Base-by-base conservation (phyloP, 2,888 invertebrate genomes). In the Oithona nana region DNA sequence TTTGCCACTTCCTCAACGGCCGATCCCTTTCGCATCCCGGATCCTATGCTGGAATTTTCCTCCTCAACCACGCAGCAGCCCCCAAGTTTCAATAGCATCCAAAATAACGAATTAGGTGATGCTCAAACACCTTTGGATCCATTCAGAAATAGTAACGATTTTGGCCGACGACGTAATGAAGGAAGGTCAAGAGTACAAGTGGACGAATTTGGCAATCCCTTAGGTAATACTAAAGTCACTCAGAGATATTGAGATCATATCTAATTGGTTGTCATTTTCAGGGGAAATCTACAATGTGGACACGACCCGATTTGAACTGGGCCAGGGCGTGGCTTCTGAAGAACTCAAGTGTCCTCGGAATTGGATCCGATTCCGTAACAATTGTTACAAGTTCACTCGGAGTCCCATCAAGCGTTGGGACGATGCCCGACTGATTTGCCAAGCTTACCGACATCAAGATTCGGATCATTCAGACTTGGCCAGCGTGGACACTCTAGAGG, bases 361-460 rank as follows among this genome's bases (percentile, higher is more conserved):
- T 71, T 94, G 94, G 94, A 74, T 84, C n/a, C 80, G 81, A 30
- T 86, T 79, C 70, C 80, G 83, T 66, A 82, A 84, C 65, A 82
- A 84, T 0, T 95, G 94, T 73, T 93, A 89, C 72, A 81, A 87
- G 59, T 94, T 93, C 70, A 86, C 88, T 2, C 85, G 87, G 69
- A 89, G 88, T 3, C 92, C 92, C 0, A 79, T 82, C 68, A 83
- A 83, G 63, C 81, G 81, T 51, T 81, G 84, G 70, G 82, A 81
- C 68, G 89, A 89, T 68, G 89, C 92, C 0, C 80, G 83, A 67
- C 81, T 81, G 69, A 84, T 87, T 68, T 93, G 92, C 71, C 82
- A 79, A 71, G 73, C 62, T 6, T 62, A 54, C 30, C 28, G 62
- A 1, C 62, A 62, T 30, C 24, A 62, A 24, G 62, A 62, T 39